Percentiles rank a stretch among this genome's conserved stretches.
These are phyloP conservation scores for Geopemphigus sp. DNA, from an alignment of 1,140 invertebrate genomes.

Conservation along the genomic window DNA sequence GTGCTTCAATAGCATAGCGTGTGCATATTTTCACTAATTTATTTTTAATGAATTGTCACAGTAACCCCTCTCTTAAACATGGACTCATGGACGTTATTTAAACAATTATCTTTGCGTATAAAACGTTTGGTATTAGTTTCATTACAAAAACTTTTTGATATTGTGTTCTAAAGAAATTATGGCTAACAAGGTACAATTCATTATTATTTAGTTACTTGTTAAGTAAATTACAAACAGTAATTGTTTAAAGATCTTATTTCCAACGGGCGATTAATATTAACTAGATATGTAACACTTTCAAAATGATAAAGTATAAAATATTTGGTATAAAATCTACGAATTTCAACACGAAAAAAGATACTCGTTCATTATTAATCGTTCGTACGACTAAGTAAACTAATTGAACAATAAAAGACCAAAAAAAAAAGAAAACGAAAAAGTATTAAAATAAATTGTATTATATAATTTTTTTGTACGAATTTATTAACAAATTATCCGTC, in stretches of 20 bases:
- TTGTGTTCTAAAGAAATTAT: constrained; percentile 21
- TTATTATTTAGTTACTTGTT: constrained; percentile 3
- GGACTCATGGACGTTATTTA: constrained; percentile 7
- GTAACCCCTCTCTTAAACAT: not conserved
- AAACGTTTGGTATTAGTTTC: constrained; percentile 9
- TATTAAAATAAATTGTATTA: not conserved
- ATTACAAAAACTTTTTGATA: not conserved
- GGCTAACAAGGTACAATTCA: not conserved
- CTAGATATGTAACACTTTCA: not conserved
- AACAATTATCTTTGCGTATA: not conserved
- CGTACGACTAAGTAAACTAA: not conserved
- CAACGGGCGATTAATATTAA: not conserved
- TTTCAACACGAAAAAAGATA: not conserved
- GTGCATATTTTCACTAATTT: constrained; percentile 21
- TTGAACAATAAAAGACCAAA: not conserved
- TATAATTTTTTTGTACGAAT: not conserved
- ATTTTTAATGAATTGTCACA: not conserved
- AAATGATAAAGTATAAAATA: not conserved
- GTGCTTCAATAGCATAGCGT: not conserved
- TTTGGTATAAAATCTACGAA: not conserved
- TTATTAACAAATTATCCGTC: constrained; percentile 30
- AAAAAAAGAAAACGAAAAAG: not conserved
- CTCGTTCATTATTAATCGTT: not conserved
- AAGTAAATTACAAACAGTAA: constrained; percentile 1
- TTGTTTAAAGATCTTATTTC: constrained; percentile 1